A percentile compares a stretch with the other conserved stretches of the same genome.
phyloP scores from a whole-genome alignment of 2,113 vertebrate species.

The Tragelaphus imberbis region DNA sequence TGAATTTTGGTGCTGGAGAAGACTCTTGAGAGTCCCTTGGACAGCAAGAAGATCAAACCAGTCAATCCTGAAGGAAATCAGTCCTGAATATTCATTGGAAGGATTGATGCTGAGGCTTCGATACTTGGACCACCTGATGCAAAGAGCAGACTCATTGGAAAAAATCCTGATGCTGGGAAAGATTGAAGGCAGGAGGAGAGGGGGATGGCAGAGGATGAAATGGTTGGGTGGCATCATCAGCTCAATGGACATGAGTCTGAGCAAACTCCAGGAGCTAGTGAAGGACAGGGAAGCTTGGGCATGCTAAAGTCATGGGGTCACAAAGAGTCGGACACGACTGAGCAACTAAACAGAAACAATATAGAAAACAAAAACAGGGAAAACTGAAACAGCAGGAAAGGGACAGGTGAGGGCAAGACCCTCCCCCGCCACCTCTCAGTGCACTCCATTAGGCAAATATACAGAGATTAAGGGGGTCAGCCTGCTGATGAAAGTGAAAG shows the following conservation, averaged over 20 bases:
- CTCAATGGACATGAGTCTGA: neutral
- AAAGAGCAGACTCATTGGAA: neutral
- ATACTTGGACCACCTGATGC: neutral
- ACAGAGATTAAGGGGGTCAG: neutral
- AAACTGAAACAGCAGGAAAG: neutral
- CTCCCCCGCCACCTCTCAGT: neutral
- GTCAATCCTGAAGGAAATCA: neutral
- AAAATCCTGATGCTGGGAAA: neutral
- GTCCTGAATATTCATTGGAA: neutral
- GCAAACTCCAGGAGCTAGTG: neutral
- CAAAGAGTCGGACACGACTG: neutral
- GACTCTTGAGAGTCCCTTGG: neutral
- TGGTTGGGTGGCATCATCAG: neutral
- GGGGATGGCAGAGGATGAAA: neutral
- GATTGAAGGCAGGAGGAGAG: neutral
- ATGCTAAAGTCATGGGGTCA: neutral
- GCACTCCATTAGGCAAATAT: neutral
- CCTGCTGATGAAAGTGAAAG: neutral
- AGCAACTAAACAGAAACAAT: neutral
- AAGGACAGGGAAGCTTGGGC: neutral
- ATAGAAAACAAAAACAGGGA: neutral
- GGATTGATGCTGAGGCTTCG: neutral
- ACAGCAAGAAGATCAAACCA: neutral
- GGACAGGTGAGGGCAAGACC: neutral
- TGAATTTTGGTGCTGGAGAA: neutral